Evolutionary conservation across 2,113 vertebrate species (phyloP), one percentile per base, ranked within the genome.

Genomic region (Dicerorhinus sumatrensis): DNA sequence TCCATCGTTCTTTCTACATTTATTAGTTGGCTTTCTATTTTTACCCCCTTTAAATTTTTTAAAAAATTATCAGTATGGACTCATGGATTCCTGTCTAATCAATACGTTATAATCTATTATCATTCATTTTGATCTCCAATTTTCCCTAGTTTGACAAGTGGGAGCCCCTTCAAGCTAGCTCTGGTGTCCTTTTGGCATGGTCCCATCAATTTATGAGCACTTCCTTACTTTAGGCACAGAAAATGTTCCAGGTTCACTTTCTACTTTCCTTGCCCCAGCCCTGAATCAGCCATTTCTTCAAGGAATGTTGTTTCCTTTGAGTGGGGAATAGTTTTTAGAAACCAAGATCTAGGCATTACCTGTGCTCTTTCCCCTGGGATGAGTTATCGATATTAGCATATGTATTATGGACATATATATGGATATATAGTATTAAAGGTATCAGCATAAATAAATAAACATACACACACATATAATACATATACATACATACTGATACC

Each of bases 241-340:
- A 80, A 63, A 23, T 72, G 48, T 92, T 86, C 6, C 8, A 56
- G 46, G 23, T 65, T 87, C 25, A 81, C 48, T n/a, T 81, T 17
- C 17, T 56, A 56, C n/a, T 73, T 63, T 95, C 54, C 25, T 85
- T 80, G 33, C 27, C n/a, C 42, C 14, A 42, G 42, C 23, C 67
- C 85, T 92, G 54, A 92, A 87, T 73, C 54, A 29, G 13, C 25
- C n/a, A 75, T 88, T 75, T 67, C 67, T 88, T 87, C 48, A 88
- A 82, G n/a, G 31, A 88, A 46, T 81, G 51, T 73, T 48, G 12
- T 56, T 62, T 79, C 36, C 33, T 58, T 58, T 88, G 25, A 76
- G 20, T 93, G 48, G 54, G 51, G 14, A 86, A 76, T 83, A 31
- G 48, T 51, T 82, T 75, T 88, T 69, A 83, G 65, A 93, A 39